Base-by-base conservation (phyloP, 2,888 invertebrate genomes). In the Busseola fusca region DNA sequence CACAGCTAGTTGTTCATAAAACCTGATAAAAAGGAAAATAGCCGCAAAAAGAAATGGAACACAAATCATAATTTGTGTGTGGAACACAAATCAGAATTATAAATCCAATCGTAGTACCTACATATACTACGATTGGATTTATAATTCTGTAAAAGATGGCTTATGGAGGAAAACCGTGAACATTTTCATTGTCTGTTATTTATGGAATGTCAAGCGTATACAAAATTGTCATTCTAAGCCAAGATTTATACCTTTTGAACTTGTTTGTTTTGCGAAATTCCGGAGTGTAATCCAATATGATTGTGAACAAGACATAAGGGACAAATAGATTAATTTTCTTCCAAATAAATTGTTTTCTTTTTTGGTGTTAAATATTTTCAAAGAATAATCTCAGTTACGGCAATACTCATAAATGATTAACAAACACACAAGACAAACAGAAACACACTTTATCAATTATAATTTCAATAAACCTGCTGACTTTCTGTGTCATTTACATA, bases 391-490 rank as follows among this genome's bases (percentile, higher is more conserved):
- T 37, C 48, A 78, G 69, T 69, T 52, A 54, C 10, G 37, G 37
- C 59, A 50, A 25, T 37, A 30, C 21, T 27, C 14, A 48, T 59
- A 58, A 60, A 68, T 40, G 42, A 60, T 57, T 69, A 21, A 69
- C 54, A 69, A 64, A 69, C 45, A 72, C 37, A 64, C 56, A 75
- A 80, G 34, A 67, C 34, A 40, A 76, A 64, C 52, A 66, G 48
- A 71, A 65, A 66, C 74, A 72, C 83, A 84, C 84, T 84, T 84
- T 84, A 80, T 84, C 72, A 85, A 85, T 84, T 85, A 78, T 68
- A 73, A 80, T 77, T 76, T 78, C 14, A 63, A 64, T 69, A n/a
- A 25, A 16, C 27, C 59, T 56, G 1, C 48, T 48, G 25, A 73
- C 63, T 69, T 80, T 81, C 65, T 65, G 76, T 76, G 65, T 68